These are phyloP conservation scores for Maniola jurtina DNA, from an alignment of 1,140 invertebrate genomes.

Conservation along the genomic window DNA sequence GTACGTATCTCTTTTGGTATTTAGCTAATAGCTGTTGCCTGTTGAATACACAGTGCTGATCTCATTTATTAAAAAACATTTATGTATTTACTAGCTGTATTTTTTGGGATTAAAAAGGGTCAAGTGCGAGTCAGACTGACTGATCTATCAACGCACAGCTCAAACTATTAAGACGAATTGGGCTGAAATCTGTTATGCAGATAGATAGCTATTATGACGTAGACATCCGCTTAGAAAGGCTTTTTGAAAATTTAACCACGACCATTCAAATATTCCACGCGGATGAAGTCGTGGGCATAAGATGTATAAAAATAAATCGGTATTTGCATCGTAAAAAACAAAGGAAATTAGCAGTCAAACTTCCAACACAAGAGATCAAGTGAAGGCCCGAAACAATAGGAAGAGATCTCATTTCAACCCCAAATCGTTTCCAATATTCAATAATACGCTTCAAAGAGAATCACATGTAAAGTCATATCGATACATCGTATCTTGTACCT, in stretches of 20 bases:
- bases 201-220: too few species aligned
- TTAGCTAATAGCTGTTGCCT: constrained; percentile 19
- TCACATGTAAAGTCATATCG: constrained; percentile 47
- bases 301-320: neutral
- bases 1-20: constrained; percentile 22
- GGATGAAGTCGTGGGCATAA: too few species aligned
- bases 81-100: too few species aligned
- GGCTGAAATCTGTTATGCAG: too few species aligned
- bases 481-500: constrained; percentile 30
- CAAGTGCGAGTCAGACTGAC: too few species aligned
- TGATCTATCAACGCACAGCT: too few species aligned
- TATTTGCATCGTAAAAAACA: constrained; percentile 32
- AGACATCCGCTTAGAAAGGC: too few species aligned
- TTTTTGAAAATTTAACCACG: too few species aligned
- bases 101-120: too few species aligned
- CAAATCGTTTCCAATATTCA: constrained; percentile 69
- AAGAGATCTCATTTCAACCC: constrained; percentile 63
- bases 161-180: too few species aligned
- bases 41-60: neutral
- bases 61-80: neutral
- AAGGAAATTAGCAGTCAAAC: constrained; percentile 58
- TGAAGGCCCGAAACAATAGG: constrained; percentile 53
- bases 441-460: constrained; percentile 63
- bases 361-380: constrained; percentile 55
- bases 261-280: too few species aligned